Evolutionary conservation across 2,113 vertebrate genomes (phyloP).

Genomic region (Rhegmatorhina hoffmannsi): DNA sequence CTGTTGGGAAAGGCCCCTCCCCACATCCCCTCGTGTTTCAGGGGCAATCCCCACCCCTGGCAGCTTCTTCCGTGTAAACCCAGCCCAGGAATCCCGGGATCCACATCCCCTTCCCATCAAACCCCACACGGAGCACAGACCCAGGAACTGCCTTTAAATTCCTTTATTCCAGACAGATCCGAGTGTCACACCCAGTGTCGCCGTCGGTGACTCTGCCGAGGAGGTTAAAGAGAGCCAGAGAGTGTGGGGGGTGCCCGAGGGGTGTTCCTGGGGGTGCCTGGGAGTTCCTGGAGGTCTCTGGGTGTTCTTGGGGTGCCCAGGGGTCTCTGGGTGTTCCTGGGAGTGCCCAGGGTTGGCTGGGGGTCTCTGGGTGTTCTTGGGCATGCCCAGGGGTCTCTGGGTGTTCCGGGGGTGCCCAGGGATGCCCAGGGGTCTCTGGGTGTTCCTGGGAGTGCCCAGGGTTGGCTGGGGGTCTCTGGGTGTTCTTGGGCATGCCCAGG

Average conservation of each 20-base stretch:
- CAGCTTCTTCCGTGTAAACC: fast-evolving
- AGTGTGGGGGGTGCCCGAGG: not conserved
- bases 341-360: not conserved
- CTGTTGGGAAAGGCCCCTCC: not conserved
- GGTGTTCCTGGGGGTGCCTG: not conserved
- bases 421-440: not conserved
- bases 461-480: not conserved
- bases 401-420: not conserved
- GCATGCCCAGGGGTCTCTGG: not conserved
- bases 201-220: not conserved
- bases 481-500: not conserved
- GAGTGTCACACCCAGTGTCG: slow-evolving; percentile 37
- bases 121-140: not conserved
- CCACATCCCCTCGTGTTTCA: fast-evolving
- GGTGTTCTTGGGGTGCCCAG: not conserved
- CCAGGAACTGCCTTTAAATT: not conserved
- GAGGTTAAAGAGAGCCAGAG: slow-evolving; percentile 59
- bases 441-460: not conserved
- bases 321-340: not conserved
- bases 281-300: not conserved
- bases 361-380: not conserved
- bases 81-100: fast-evolving
- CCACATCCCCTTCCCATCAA: fast-evolving
- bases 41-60: not conserved
- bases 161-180: slow-evolving; percentile 69